Percentiles rank a stretch among this genome's conserved stretches.
Evolutionary conservation across 1,140 invertebrate species (phyloP).

Genomic region (Heliconius congener): DNA sequence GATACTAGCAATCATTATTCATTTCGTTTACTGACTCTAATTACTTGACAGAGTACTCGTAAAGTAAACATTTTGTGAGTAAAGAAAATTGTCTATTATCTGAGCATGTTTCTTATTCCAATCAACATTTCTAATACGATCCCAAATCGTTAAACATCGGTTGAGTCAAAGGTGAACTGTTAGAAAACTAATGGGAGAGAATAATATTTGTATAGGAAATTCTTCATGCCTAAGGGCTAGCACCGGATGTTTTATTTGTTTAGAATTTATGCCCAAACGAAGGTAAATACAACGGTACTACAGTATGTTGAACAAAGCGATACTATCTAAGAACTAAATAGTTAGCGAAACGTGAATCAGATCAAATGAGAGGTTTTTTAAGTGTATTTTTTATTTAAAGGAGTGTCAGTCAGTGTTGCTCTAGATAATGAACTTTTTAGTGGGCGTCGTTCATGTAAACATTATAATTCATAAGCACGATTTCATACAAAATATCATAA

Average conservation of each 20-base stretch:
- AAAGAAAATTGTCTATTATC: not conserved
- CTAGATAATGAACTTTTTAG: slow-evolving; percentile 33
- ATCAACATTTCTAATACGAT: not conserved
- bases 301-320: slow-evolving; percentile 50
- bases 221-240: slow-evolving; percentile 43
- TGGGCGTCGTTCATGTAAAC: slow-evolving; percentile 29
- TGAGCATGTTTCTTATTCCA: not conserved
- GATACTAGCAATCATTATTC: not conserved
- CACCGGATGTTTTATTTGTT: slow-evolving; percentile 53
- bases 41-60: slow-evolving; percentile 1
- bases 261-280: slow-evolving; percentile 48
- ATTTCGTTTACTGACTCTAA: slow-evolving; percentile 5
- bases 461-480: slow-evolving; percentile 34
- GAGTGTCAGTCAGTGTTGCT: slow-evolving; percentile 50
- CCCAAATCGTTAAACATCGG: slow-evolving; percentile 16
- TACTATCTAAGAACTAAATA: slow-evolving; percentile 63
- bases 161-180: slow-evolving; percentile 37
- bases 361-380: slow-evolving; percentile 49
- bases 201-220: slow-evolving; percentile 49
- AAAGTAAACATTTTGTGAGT: not conserved
- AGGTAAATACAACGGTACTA: slow-evolving; percentile 57
- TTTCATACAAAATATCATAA: not conserved
- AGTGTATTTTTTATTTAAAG: slow-evolving; percentile 46
- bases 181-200: slow-evolving; percentile 40
- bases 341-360: slow-evolving; percentile 61